These are phyloP conservation scores for Lathronympha strigana DNA, from an alignment of 2,888 invertebrate species.

Conservation along the genomic window DNA sequence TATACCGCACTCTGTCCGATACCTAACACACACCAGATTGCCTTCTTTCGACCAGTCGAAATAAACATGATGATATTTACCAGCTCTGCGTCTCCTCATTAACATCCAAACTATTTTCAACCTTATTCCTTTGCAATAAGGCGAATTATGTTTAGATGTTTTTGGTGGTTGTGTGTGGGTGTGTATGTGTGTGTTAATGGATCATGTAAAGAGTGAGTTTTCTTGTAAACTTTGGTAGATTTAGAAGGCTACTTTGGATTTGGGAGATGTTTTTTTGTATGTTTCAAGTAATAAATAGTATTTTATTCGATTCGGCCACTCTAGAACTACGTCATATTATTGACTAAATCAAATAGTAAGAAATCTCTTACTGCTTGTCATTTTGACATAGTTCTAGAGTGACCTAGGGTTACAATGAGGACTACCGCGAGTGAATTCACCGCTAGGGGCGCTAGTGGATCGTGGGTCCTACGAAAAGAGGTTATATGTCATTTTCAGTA, in stretches of 20 bases:
- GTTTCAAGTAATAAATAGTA: too few species aligned
- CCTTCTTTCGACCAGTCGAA: constrained; percentile 81
- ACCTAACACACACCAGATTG: constrained; percentile 75
- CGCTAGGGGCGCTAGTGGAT: too few species aligned
- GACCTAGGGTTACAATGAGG: too few species aligned
- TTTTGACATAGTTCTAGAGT: too few species aligned
- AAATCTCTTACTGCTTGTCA: too few species aligned
- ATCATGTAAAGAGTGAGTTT: constrained; percentile 19
- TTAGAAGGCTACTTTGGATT: not conserved
- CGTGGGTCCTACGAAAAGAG: too few species aligned
- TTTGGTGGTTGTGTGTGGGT: not conserved
- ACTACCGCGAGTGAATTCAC: too few species aligned
- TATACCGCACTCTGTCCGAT: constrained; percentile 20
- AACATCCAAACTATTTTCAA: not conserved
- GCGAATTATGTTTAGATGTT: not conserved
- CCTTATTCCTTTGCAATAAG: not conserved
- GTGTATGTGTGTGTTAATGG: constrained; percentile 31
- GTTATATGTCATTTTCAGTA: too few species aligned
- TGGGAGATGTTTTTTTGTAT: not conserved
- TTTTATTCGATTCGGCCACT: too few species aligned
- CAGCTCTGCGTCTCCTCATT: constrained; percentile 52
- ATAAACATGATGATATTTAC: constrained; percentile 80
- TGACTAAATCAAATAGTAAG: too few species aligned
- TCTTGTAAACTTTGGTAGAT: constrained; percentile 28
- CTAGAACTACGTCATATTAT: too few species aligned